Evolutionary conservation across 2,113 vertebrate genomes (phyloP), one percentile per base, ranked within the genome.

Genomic region (Alces alces): DNA sequence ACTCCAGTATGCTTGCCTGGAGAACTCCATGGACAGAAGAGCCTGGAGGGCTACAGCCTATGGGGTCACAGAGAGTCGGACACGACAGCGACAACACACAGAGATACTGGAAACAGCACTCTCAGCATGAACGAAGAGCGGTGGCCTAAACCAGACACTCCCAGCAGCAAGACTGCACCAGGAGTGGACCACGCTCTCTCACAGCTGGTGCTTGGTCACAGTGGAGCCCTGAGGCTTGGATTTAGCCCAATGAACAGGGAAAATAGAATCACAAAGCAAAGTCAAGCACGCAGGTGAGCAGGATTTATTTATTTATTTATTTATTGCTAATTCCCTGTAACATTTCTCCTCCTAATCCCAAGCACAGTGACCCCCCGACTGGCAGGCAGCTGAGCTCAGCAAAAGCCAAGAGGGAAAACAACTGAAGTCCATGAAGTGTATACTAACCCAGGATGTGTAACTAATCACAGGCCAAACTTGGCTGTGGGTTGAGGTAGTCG

Each of bases 291-390:
- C 96, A 95, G 93, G 89, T 94, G 66, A 94, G 96, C 73, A 98
- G 86, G 92, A 86, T 36, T 66, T 70, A 13, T 36, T 66, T 70
- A 13, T 21, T 70, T 36, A 2, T n/a, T 64, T n/a, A 16, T 33
- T 36, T 36, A 86, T 97, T 96, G 73, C 84, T 88, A 91, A 97
- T 98, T 98, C 98, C 97, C 98, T 98, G 91, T 58, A 97, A 73
- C 93, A 87, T 98, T 98, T 98, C 45, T 92, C 97, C 23, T 4
- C 96, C 61, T 64, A 95, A 98, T 94, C 90, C 97, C 96, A 93
- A 95, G 64, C 92, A 93, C 4, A 1, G 43, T 23, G 97, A 93
- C 96, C 92, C 58, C 13, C 70, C 92, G 95, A 98, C 97, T 97
- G 92, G 7, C 0, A 89, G 10, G 17, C 6, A 86, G 82, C 36